phyloP scores from a whole-genome alignment of 1,140 invertebrate genomes.

The Lanistes nyassanus region DNA sequence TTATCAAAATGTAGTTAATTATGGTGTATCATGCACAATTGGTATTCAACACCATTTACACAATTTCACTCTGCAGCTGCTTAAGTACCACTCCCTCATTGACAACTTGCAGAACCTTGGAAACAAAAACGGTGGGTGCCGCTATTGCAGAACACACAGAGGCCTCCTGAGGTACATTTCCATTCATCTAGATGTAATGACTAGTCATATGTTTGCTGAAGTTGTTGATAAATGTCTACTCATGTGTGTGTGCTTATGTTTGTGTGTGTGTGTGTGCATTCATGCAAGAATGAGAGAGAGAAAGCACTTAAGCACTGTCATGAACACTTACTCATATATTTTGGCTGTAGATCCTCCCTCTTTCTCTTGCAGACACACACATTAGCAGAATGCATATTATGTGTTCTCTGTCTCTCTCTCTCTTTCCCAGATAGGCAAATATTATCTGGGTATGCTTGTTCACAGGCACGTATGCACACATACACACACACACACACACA shows the following conservation, averaged over 20 bases:
- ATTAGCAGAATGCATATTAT: not conserved
- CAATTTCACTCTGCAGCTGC: no score
- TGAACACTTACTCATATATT: not conserved
- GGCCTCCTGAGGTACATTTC: no score
- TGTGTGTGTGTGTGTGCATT: conserved; percentile 12
- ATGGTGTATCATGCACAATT: no score
- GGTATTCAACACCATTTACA: no score
- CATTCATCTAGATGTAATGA: not conserved
- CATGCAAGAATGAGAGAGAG: not conserved
- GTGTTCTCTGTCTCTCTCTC: not conserved
- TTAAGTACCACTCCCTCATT: not conserved
- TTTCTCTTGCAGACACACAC: not conserved
- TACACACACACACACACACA: conserved; percentile 7
- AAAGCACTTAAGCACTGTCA: not conserved
- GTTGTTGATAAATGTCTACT: conserved; percentile 1
- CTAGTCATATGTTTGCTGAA: not conserved
- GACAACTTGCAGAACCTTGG: no score
- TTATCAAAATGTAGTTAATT: no score
- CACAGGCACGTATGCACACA: conserved; percentile 12
- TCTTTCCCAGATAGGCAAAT: not conserved
- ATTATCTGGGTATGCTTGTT: not conserved
- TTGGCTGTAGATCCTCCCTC: not conserved
- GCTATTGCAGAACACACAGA: no score
- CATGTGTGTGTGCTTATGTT: conserved; percentile 15
- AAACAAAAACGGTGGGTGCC: no score